Evolutionary conservation across 1,140 invertebrate species (phyloP).

Genomic region (Hydropsyche tenuis): DNA sequence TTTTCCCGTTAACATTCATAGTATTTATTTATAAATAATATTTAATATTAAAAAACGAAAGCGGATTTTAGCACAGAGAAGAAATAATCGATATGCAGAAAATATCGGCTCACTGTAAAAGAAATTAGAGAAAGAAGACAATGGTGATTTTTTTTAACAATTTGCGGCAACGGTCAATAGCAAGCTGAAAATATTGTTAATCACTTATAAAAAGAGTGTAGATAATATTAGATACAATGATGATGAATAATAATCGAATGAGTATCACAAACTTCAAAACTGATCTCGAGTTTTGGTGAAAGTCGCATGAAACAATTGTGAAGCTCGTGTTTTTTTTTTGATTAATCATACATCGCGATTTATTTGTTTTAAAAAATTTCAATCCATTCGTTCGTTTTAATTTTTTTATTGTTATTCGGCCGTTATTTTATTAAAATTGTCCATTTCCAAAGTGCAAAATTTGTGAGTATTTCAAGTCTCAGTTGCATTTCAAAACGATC

Average conservation of each 20-base stretch:
- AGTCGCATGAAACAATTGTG: neutral
- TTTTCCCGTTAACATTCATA: too few species aligned
- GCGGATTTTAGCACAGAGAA: conserved; percentile 11
- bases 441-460: neutral
- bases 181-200: conserved; percentile 18
- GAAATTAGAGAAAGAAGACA: conserved; percentile 9
- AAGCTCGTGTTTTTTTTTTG: neutral
- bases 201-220: neutral
- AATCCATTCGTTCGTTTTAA: neutral
- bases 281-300: neutral
- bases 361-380: neutral
- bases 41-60: neutral
- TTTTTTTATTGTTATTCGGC: neutral
- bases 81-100: neutral
- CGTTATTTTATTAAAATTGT: neutral
- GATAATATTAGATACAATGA: conserved; percentile 7
- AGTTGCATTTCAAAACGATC: neutral
- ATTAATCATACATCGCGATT: neutral
- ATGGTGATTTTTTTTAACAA: neutral
- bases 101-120: conserved; percentile 22
- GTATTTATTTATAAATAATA: neutral
- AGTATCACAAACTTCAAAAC: neutral
- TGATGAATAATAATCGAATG: neutral
- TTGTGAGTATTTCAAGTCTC: conserved; percentile 3
- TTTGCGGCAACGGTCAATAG: neutral